phyloP scores from a whole-genome alignment of 1,140 invertebrate species.

The Ctenoplectra terminalis region DNA sequence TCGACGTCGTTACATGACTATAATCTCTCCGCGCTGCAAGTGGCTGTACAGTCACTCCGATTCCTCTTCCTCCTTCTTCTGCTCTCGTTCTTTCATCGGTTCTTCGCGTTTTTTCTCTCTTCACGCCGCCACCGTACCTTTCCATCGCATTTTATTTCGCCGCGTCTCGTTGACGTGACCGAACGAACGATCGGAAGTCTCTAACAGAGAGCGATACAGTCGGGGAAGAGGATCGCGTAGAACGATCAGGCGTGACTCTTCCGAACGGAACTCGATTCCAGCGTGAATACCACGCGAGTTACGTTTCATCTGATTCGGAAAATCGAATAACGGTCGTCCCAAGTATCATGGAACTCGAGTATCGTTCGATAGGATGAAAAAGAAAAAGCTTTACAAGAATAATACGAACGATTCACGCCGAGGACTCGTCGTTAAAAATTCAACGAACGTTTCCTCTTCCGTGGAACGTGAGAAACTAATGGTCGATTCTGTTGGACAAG shows the following conservation, averaged over 20 bases:
- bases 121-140: not conserved
- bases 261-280: not conserved
- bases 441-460: not conserved
- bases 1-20: conserved; percentile 23
- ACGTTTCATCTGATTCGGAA: not conserved
- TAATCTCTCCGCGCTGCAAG: conserved; percentile 4
- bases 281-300: not conserved
- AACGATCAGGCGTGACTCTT: not conserved
- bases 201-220: not conserved
- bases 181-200: not conserved
- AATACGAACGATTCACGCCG: conserved; percentile 25
- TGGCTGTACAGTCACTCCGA: not conserved
- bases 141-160: not conserved
- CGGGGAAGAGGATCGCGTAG: not conserved
- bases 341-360: not conserved
- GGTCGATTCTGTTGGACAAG: not conserved
- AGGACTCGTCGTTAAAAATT: not conserved
- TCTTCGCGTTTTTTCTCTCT: not conserved
- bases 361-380: conserved; percentile 1
- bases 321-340: not conserved
- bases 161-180: too few species aligned
- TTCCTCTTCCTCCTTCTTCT: conserved; percentile 21
- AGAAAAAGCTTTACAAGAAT: conserved; percentile 7
- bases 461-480: not conserved
- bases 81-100: not conserved